Evolutionary conservation across 2,113 vertebrate genomes (phyloP).

Genomic region (Seriola dumerili): DNA sequence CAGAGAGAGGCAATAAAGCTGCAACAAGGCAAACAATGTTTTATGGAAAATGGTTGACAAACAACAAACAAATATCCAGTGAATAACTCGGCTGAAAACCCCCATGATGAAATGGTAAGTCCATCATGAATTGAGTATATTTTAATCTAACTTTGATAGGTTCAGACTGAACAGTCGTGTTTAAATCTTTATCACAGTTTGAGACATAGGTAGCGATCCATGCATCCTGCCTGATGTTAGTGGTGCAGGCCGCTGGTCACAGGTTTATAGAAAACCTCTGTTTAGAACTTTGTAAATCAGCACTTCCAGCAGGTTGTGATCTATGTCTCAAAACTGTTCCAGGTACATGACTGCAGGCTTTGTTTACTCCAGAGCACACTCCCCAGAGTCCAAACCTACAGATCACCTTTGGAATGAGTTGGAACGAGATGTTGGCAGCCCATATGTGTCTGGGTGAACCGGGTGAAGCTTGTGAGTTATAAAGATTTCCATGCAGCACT

Average conservation of each 20-base stretch:
- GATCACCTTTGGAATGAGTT: neutral
- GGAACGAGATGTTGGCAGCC: neutral
- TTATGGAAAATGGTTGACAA: neutral
- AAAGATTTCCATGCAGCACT: neutral
- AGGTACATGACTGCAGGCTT: neutral
- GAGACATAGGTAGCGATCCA: neutral
- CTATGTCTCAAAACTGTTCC: neutral
- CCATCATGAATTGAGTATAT: neutral
- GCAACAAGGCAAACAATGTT: neutral
- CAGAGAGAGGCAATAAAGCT: conserved; percentile 13
- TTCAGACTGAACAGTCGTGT: neutral
- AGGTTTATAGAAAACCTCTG: neutral
- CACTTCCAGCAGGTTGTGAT: conserved; percentile 1
- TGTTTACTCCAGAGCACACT: neutral
- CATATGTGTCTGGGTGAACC: neutral
- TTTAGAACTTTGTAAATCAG: neutral
- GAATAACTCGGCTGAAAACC: neutral
- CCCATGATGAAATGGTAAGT: neutral
- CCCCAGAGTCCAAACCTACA: neutral
- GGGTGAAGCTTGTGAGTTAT: neutral
- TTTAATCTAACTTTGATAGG: neutral
- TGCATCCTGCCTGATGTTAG: neutral
- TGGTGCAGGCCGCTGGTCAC: neutral
- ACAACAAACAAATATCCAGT: neutral
- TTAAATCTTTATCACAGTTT: neutral